phyloP scores from a whole-genome alignment of 2,797 vertebrate genomes.

The Paguma larvata region DNA sequence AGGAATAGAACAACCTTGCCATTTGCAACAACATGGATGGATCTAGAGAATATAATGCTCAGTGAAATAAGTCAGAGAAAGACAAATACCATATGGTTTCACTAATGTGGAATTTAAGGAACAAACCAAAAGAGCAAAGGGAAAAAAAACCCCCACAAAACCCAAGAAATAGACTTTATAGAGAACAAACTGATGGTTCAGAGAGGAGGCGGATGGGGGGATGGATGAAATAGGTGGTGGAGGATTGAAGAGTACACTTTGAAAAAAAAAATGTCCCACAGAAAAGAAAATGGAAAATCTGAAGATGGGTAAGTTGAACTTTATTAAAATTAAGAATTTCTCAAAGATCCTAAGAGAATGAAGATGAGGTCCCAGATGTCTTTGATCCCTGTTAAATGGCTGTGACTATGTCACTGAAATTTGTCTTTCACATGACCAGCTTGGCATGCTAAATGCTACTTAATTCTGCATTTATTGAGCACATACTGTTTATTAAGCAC shows the following conservation, averaged over 20 bases:
- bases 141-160: background rate
- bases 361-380: background rate
- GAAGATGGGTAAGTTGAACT: constrained; percentile 2
- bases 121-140: background rate
- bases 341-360: background rate
- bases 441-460: background rate
- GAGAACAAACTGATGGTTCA: background rate
- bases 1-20: background rate
- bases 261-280: background rate
- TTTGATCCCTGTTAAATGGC: background rate
- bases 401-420: background rate
- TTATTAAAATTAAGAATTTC: constrained; percentile 46
- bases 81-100: background rate
- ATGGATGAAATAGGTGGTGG: background rate
- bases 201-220: background rate
- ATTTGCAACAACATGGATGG: background rate
- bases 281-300: background rate
- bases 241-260: background rate
- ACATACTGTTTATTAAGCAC: background rate
- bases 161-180: background rate
- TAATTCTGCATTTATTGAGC: background rate
- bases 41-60: background rate
- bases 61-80: background rate
- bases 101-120: background rate
- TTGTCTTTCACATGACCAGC: background rate